These are phyloP conservation scores for Wiebesia pumilae DNA, from an alignment of 1,140 invertebrate genomes.

Conservation along the genomic window DNA sequence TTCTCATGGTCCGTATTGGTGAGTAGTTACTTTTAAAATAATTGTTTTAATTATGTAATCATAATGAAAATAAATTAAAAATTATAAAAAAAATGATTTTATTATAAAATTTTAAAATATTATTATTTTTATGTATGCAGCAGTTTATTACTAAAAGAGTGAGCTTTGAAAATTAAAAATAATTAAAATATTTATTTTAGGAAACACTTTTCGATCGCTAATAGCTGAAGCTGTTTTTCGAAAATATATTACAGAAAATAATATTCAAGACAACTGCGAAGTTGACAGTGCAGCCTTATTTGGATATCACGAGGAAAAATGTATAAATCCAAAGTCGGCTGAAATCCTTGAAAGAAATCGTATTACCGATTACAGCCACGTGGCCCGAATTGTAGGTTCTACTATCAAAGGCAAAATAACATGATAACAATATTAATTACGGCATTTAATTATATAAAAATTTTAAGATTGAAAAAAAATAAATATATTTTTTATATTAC, in stretches of 20 bases:
- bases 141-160: not conserved
- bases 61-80: no score
- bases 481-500: no score
- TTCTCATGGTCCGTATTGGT: conserved; percentile 77
- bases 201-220: conserved; percentile 94
- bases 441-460: no score
- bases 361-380: conserved; percentile 83
- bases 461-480: no score
- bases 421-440: conserved; percentile 65
- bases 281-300: conserved; percentile 91
- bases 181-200: conserved; percentile 65
- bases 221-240: conserved; percentile 93
- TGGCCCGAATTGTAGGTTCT: conserved; percentile 81
- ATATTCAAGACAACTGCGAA: conserved; percentile 80
- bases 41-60: not conserved
- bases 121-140: not conserved
- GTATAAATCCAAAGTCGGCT: conserved; percentile 84
- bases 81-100: no score
- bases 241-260: conserved; percentile 80
- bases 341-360: conserved; percentile 81
- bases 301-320: conserved; percentile 86
- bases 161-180: not conserved
- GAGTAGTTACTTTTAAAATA: conserved; percentile 35
- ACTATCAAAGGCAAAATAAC: not conserved
- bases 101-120: not conserved